Base-by-base conservation (phyloP, 2,113 vertebrate genomes). In the Trogon surrucura region DNA sequence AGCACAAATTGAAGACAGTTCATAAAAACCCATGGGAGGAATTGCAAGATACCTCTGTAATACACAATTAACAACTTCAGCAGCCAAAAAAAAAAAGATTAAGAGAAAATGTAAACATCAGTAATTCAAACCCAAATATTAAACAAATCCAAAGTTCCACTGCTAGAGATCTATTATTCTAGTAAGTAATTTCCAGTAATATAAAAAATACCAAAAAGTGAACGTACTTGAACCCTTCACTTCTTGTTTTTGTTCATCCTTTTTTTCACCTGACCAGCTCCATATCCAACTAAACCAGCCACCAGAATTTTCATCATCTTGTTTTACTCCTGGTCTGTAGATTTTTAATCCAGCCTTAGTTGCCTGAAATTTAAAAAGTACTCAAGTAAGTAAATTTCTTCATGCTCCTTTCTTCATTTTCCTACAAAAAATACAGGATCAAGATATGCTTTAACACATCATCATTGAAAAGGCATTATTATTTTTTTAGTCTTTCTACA, bases 211-310 rank as follows among this genome's bases (percentile, higher is more conserved):
- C 3, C 18, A 89, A 30, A 34, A 69, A 80, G 85, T 30, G 5
- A 69, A 95, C 97, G 66, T 98, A 99, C 99, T 98, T 98, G 98
- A 98, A 94, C 98, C 91, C 90, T 99, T 99, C 78, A 85, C 51
- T 57, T 99, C 98, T 80, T 98, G 98, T 29, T 78, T 93, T 78
- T 97, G 27, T 57, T 98, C 54, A 32, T 96, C 13, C 26, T 93
- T 89, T 32, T 95, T 93, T 44, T 97, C 88, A 96, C 97, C 97
- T 56, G 98, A 98, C 99, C 99, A 99, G 95, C 90, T 98, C 99
- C 99, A 99, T 85, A 99, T 97, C 99, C 99, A 99, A 80, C 97
- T 95, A 65, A 99, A 94, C 99, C 99, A 99, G 78, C 99, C 99
- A 97, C 98, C 97, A 70, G 98, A 98, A 90, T 98, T 97, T 93